Evolutionary conservation across 2,888 invertebrate genomes (phyloP).

Genomic region (Syrphus vitripennis): DNA sequence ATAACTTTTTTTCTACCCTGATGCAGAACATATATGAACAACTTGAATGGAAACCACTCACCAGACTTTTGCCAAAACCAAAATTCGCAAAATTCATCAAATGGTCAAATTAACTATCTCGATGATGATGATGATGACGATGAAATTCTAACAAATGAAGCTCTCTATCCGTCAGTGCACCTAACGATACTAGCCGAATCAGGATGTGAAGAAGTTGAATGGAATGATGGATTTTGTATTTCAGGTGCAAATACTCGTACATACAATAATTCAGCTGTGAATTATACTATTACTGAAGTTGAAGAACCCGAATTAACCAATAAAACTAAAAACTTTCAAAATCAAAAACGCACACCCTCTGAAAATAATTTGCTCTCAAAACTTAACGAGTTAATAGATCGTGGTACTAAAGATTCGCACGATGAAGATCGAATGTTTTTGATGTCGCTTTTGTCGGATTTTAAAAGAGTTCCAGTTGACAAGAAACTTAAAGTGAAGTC

Average conservation of each 20-base stretch:
- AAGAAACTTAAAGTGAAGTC: slow-evolving; percentile 73
- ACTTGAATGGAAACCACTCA: slow-evolving; percentile 15
- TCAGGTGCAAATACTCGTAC: neutral
- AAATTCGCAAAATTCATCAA: neutral
- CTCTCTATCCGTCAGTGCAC: slow-evolving; percentile 53
- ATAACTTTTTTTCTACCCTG: no score
- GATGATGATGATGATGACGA: slow-evolving; percentile 49
- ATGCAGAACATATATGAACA: neutral
- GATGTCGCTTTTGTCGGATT: slow-evolving; percentile 72
- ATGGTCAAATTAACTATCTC: slow-evolving; percentile 27
- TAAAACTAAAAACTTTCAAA: neutral
- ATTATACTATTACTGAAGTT: slow-evolving; percentile 31
- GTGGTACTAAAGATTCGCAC: slow-evolving; percentile 52
- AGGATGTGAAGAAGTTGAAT: slow-evolving; percentile 40
- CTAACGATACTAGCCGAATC: slow-evolving; percentile 47
- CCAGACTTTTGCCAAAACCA: slow-evolving; percentile 36
- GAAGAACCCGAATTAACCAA: neutral
- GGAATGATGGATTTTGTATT: slow-evolving; percentile 35
- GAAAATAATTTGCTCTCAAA: slow-evolving; percentile 31
- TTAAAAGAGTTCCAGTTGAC: slow-evolving; percentile 71
- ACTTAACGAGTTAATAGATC: slow-evolving; percentile 44
- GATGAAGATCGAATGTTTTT: slow-evolving; percentile 74
- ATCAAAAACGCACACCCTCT: slow-evolving; percentile 17
- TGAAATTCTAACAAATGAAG: slow-evolving; percentile 23
- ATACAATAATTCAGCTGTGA: neutral